Evolutionary conservation across 2,797 vertebrate genomes (phyloP), one percentile per base, ranked within the genome.

Genomic region (Cyprinodon diabolis): DNA sequence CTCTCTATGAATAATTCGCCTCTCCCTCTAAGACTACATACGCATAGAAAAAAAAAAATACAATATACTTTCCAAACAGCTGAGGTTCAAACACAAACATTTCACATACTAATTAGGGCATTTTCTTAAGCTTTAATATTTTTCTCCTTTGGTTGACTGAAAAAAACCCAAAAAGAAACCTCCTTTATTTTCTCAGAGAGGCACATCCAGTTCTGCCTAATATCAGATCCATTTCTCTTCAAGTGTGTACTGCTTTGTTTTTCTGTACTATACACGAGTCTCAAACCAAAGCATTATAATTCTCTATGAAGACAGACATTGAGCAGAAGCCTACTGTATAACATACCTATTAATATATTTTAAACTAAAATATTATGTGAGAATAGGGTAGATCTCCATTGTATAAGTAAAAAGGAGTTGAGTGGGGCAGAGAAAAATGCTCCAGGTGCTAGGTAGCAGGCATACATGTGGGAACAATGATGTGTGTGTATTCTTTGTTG

Each of bases 371-470:
- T 9, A 67, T 7, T 23, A 21, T 57, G 65, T 48, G 11, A 67
- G 52, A 69, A 51, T 30, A 6, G 54, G 55, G 35, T 69, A 60
- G 9, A 56, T 68, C 54, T 40, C 1, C 40, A 47, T 7, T 57
- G 49, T n/a, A n/a, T 57, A 70, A 63, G 75, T 74, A 76, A 49
- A 82, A 68, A 76, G 76, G 70, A 77, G 81, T 77, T 78, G 83
- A 83, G 86, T 76, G 71, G 79, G 77, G 81, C 83, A 82, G 65
- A 74, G 77, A 87, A 86, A 86, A 86, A 74, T 81, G 84, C 86
- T 89, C 75, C 83, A 81, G 87, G 86, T 84, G 76, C 81, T 87
- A 66, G 83, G 86, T 87, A 89, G 88, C 81, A 85, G 76, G 88
- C 77, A 49, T 74, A 84, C 74, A 78, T 89, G 81, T 83, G 87